A percentile compares a stretch with the other conserved stretches of the same genome.
phyloP scores from a whole-genome alignment of 2,797 vertebrate species.

The Lepus oiostolus region DNA sequence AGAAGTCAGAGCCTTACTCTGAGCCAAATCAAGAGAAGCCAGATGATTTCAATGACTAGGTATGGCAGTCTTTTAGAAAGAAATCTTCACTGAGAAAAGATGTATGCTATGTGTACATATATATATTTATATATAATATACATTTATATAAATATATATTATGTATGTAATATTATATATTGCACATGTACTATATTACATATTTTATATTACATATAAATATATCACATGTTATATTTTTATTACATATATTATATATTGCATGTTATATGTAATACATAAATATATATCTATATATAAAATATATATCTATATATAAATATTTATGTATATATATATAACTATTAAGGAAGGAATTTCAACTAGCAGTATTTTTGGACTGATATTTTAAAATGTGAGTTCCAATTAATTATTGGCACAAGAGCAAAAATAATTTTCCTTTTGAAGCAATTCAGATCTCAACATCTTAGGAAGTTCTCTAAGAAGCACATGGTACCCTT shows the following conservation, averaged over 20 bases:
- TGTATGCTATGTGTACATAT: not conserved
- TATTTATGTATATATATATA: not conserved
- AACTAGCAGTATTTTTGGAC: constrained; percentile 16
- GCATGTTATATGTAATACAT: no score
- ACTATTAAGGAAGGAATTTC: not conserved
- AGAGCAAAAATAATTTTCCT: not conserved
- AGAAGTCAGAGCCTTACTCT: not conserved
- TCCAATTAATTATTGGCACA: constrained; percentile 48
- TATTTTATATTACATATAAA: no score
- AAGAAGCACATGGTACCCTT: not conserved
- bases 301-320: not conserved
- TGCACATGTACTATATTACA: no score
- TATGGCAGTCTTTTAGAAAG: not conserved
- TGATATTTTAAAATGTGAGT: constrained; percentile 24
- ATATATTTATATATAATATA: no score
- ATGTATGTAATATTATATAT: not conserved
- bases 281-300: not conserved
- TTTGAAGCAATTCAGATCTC: constrained; percentile 49
- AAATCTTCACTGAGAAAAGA: not conserved
- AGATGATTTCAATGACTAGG: not conserved
- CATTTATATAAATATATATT: no score
- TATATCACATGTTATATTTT: no score
- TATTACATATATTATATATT: no score
- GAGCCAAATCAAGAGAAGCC: not conserved
- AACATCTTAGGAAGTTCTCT: constrained; percentile 39